A percentile compares a stretch with the other conserved stretches of the same genome.
These are phyloP conservation scores for Anas bahamensis DNA, from an alignment of 2,797 vertebrate genomes.

Conservation along the genomic window DNA sequence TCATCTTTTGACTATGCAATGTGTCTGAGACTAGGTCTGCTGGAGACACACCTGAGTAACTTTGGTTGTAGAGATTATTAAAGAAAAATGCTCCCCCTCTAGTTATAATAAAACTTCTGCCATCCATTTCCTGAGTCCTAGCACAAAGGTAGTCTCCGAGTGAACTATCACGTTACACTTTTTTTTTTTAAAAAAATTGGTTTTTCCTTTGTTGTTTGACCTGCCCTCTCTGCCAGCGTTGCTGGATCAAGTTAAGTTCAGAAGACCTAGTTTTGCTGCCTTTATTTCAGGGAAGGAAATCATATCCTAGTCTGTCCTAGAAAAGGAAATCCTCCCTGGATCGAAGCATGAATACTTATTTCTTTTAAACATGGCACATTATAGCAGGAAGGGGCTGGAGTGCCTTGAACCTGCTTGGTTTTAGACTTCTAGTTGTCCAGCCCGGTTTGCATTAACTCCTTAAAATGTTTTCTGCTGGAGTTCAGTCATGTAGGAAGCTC, in stretches of 20 bases:
- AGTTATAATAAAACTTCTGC: constrained; percentile 46
- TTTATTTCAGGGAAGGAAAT: constrained; percentile 46
- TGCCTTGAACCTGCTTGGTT: not conserved
- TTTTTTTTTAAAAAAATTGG: not conserved
- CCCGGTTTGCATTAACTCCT: not conserved
- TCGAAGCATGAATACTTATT: not conserved
- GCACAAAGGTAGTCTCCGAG: not conserved
- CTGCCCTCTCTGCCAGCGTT: not conserved
- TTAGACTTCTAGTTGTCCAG: not conserved
- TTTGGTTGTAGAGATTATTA: constrained; percentile 42
- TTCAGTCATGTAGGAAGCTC: not conserved
- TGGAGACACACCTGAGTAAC: constrained; percentile 60
- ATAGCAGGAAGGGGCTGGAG: not conserved
- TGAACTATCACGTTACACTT: not conserved
- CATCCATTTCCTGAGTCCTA: constrained; percentile 25
- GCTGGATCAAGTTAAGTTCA: constrained; percentile 14
- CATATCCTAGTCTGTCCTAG: constrained; percentile 10
- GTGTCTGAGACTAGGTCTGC: constrained; percentile 32
- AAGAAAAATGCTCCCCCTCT: constrained; percentile 57
- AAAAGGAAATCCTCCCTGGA: constrained; percentile 57
- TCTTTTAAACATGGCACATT: not conserved
- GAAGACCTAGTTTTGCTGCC: constrained; percentile 36
- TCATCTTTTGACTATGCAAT: constrained; percentile 39
- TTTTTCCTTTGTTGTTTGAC: not conserved
- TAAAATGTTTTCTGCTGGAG: not conserved